A percentile compares a stretch with the other conserved stretches of the same genome.
phyloP scores from a whole-genome alignment of 2,888 invertebrate genomes.

The Chrysina gloriosa region DNA sequence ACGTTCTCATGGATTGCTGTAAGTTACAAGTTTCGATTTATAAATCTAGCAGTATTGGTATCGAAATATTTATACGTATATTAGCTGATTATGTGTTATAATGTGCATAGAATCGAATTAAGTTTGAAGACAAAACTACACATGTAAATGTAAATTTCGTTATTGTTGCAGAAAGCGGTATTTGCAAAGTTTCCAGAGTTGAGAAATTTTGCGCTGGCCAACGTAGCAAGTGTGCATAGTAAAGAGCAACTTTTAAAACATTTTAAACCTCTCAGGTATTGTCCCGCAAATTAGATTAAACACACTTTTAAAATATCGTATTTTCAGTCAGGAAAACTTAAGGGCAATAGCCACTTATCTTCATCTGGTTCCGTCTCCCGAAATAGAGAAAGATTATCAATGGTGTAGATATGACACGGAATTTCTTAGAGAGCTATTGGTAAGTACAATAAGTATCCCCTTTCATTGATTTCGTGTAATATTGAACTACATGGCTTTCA shows the following conservation, averaged over 20 bases:
- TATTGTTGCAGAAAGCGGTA: conserved; percentile 81
- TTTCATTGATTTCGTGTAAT: background rate
- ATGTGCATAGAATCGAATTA: background rate
- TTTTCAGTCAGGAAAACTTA: conserved; percentile 78
- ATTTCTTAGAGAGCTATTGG: conserved; percentile 88
- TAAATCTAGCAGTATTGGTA: no score
- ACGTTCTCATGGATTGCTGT: no score
- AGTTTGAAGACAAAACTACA: no score
- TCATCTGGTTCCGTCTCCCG: conserved; percentile 83
- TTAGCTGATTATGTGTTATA: background rate
- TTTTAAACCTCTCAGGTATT: conserved; percentile 79
- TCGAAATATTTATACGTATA: no score
- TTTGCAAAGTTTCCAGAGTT: conserved; percentile 92
- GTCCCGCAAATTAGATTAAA: background rate
- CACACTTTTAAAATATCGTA: background rate
- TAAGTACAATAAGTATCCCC: conserved; percentile 63
- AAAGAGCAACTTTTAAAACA: conserved; percentile 85
- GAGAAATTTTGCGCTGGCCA: conserved; percentile 87
- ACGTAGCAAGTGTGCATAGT: conserved; percentile 96
- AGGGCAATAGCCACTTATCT: conserved; percentile 88
- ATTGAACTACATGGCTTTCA: background rate
- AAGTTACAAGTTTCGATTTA: no score
- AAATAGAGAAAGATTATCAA: conserved; percentile 74
- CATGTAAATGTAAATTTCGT: background rate
- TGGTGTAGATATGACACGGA: conserved; percentile 85